Conservation (phyloP, 1,140 invertebrate genomes). For the Brachionus rotundiformis region DNA sequence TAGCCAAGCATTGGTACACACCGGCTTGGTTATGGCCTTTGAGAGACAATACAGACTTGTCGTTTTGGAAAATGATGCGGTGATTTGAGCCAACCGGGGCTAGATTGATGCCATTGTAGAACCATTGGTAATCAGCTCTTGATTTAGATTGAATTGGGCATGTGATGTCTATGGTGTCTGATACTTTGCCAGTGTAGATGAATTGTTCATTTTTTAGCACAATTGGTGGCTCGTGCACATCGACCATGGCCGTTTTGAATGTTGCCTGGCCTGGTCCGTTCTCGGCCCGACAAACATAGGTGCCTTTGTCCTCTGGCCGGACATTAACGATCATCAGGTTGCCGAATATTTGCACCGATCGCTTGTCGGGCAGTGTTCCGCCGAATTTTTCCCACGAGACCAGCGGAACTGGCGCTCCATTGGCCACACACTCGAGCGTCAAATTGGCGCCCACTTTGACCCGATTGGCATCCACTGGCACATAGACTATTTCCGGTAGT, state of each 20-base stretch:
- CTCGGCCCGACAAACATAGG: slow-evolving; percentile 71
- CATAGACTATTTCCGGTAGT: neutral
- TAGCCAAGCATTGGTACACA: slow-evolving; percentile 83
- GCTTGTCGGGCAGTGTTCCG: slow-evolving; percentile 11
- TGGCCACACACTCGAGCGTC: slow-evolving; percentile 48
- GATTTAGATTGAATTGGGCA: slow-evolving; percentile 73
- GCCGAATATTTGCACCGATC: slow-evolving; percentile 59
- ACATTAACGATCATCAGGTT: slow-evolving; percentile 71
- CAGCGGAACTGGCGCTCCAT: neutral
- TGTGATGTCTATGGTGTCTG: slow-evolving; percentile 69
- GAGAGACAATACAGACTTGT: neutral
- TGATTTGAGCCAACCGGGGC: slow-evolving; percentile 60
- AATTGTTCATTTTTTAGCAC: slow-evolving; percentile 68
- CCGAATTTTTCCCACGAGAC: slow-evolving; percentile 51
- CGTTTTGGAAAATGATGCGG: slow-evolving; percentile 54
- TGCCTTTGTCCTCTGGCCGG: slow-evolving; percentile 70
- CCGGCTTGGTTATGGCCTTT: slow-evolving; percentile 68
- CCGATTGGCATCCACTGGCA: neutral
- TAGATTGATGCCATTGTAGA: slow-evolving; percentile 76
- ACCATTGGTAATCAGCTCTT: slow-evolving; percentile 75
- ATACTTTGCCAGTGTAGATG: slow-evolving; percentile 70
- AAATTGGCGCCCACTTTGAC: slow-evolving; percentile 38
- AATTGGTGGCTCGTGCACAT: slow-evolving; percentile 67
- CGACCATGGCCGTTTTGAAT: slow-evolving; percentile 46
- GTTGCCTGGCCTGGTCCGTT: slow-evolving; percentile 58